A percentile compares a stretch with the other conserved stretches of the same genome.
phyloP scores from a whole-genome alignment of 2,888 invertebrate species.

The Heliconius erato region DNA sequence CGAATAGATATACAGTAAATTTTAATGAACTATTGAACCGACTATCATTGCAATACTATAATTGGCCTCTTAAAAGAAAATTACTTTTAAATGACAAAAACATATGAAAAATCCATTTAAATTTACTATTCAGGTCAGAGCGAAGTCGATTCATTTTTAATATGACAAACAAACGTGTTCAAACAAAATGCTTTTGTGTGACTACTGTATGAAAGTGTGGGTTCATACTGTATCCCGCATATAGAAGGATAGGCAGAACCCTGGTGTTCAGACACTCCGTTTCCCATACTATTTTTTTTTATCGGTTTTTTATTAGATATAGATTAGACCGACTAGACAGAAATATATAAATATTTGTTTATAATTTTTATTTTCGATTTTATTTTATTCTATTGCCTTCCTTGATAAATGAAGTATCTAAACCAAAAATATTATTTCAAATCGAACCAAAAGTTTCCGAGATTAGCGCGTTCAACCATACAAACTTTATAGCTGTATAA shows the following conservation, averaged over 20 bases:
- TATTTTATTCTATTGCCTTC: not conserved
- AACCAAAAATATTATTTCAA: not conserved
- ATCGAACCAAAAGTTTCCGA: not conserved
- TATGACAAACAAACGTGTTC: constrained; percentile 11
- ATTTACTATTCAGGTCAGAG: constrained; percentile 5
- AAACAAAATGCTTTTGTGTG: not conserved
- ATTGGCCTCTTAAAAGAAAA: not conserved
- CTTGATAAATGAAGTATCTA: not conserved
- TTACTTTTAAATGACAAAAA: not conserved
- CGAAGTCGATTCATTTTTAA: constrained; percentile 3
- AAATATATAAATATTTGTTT: too few relatives aligned
- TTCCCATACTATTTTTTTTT: not conserved
- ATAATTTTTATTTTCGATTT: too few relatives aligned
- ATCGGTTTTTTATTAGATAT: too few relatives aligned
- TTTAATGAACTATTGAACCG: too few relatives aligned
- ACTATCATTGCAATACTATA: too few relatives aligned
- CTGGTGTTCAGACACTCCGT: not conserved
- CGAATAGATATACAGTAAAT: too few relatives aligned
- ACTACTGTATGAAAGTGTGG: not conserved
- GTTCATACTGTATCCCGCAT: not conserved
- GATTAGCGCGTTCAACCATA: too few relatives aligned
- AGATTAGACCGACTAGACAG: too few relatives aligned
- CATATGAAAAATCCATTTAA: not conserved
- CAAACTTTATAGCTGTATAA: not conserved
- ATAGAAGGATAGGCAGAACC: not conserved